Percentiles rank a stretch among this genome's conserved stretches.
phyloP scores from a whole-genome alignment of 2,888 invertebrate genomes.

The Agelastica alni region DNA sequence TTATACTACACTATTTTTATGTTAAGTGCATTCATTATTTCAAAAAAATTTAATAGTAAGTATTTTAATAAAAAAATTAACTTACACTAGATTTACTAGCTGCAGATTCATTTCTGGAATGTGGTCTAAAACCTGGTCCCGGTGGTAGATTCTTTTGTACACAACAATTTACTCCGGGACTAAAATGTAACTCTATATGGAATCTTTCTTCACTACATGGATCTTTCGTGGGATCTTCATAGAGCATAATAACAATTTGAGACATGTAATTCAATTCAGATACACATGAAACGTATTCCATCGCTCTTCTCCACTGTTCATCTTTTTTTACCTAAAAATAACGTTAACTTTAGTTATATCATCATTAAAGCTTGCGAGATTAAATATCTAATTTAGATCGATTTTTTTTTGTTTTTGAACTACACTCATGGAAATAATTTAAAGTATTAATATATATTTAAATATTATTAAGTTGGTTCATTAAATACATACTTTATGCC shows the following conservation, averaged over 20 bases:
- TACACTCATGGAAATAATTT: no score
- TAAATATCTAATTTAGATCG: no score
- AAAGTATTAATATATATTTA: no score
- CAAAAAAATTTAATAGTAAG: no score
- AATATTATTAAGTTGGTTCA: no score
- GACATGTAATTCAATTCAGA: slow-evolving; percentile 99
- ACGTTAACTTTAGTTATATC: no score
- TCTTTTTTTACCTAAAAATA: slow-evolving; percentile 64
- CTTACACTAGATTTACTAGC: slow-evolving; percentile 64
- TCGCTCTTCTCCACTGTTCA: slow-evolving; percentile 97
- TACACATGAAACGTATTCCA: slow-evolving; percentile 97
- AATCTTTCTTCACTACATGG: slow-evolving; percentile 90
- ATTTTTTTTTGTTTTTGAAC: no score
- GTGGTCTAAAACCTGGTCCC: slow-evolving; percentile 90
- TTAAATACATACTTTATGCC: no score
- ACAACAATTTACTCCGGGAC: slow-evolving; percentile 96
- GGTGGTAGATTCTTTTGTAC: slow-evolving; percentile 92
- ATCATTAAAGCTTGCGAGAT: no score
- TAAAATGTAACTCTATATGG: slow-evolving; percentile 98
- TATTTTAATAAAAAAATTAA: no score
- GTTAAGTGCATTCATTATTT: no score
- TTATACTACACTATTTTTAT: no score
- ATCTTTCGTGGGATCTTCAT: slow-evolving; percentile 98
- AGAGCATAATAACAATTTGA: slow-evolving; percentile 97
- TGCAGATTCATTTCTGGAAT: slow-evolving; percentile 82